phyloP scores from a whole-genome alignment of 2,113 vertebrate genomes.

The Meles meles region DNA sequence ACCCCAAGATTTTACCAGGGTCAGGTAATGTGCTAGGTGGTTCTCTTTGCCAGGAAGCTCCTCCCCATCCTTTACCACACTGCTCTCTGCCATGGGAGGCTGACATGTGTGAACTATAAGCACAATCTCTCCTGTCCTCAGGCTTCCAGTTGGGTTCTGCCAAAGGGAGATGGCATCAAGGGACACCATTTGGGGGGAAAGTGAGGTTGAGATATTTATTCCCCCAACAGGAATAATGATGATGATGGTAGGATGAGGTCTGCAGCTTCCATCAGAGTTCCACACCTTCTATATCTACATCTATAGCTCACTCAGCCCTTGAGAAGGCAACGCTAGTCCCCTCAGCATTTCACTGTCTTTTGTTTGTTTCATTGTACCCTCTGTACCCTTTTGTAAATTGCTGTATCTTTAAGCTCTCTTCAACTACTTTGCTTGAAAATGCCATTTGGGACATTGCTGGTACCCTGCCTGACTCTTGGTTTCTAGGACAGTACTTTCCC shows the following conservation, averaged over 20 bases:
- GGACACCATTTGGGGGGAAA: neutral
- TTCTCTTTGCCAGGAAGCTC: neutral
- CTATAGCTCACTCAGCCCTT: neutral
- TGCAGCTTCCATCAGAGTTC: neutral
- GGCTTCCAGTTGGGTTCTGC: neutral
- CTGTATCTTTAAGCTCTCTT: neutral
- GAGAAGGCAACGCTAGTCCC: neutral
- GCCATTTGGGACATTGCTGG: neutral
- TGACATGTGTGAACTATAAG: neutral
- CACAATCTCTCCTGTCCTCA: neutral
- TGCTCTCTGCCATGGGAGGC: neutral
- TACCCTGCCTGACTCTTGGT: neutral
- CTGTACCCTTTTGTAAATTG: neutral
- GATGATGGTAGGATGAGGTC: neutral
- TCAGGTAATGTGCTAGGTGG: neutral
- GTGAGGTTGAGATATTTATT: neutral
- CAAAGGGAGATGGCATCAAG: neutral
- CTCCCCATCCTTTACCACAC: neutral
- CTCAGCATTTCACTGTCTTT: neutral
- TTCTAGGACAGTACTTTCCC: neutral
- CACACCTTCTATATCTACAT: neutral
- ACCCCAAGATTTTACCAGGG: neutral
- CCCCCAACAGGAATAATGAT: neutral
- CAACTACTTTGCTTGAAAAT: neutral
- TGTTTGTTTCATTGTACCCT: neutral